Conservation (phyloP, 2,888 invertebrate genomes). For the Synergus laeviventris region DNA sequence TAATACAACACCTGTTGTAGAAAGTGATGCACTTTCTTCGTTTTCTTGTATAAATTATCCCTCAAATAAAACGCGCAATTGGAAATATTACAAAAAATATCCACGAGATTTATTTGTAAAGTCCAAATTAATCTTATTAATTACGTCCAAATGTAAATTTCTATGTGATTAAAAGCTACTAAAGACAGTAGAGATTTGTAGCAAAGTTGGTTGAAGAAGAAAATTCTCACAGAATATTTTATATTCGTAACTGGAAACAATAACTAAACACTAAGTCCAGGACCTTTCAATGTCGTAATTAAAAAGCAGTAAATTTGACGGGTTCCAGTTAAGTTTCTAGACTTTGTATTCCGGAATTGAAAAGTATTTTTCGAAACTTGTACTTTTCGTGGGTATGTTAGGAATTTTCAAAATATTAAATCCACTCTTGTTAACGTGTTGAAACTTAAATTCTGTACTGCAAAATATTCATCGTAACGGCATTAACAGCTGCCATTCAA, state of each 20-base stretch:
- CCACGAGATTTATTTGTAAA: constrained; percentile 23
- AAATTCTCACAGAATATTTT: constrained; percentile 1
- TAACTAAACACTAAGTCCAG: constrained; percentile 10
- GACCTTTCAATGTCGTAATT: neutral
- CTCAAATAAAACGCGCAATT: constrained; percentile 17
- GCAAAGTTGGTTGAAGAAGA: neutral
- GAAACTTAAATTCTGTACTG: neutral
- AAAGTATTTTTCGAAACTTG: constrained; percentile 10
- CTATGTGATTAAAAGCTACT: constrained; percentile 21
- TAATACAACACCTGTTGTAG: constrained; percentile 18
- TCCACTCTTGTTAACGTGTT: neutral
- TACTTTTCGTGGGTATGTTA: constrained; percentile 8
- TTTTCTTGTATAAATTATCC: constrained; percentile 26
- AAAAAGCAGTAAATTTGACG: neutral
- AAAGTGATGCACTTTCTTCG: neutral
- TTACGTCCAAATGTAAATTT: constrained; percentile 20
- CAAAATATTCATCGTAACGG: constrained; percentile 7
- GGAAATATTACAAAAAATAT: constrained; percentile 13
- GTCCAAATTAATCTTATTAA: too few species aligned
- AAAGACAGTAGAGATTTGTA: neutral
- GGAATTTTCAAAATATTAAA: constrained; percentile 1
- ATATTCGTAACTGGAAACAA: constrained; percentile 21
- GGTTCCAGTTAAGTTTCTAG: constrained; percentile 10
- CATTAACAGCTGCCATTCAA: too few species aligned
- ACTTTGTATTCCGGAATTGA: neutral